These are phyloP conservation scores for Dryadula phaetusa DNA, from an alignment of 2,888 invertebrate species.

Conservation along the genomic window DNA sequence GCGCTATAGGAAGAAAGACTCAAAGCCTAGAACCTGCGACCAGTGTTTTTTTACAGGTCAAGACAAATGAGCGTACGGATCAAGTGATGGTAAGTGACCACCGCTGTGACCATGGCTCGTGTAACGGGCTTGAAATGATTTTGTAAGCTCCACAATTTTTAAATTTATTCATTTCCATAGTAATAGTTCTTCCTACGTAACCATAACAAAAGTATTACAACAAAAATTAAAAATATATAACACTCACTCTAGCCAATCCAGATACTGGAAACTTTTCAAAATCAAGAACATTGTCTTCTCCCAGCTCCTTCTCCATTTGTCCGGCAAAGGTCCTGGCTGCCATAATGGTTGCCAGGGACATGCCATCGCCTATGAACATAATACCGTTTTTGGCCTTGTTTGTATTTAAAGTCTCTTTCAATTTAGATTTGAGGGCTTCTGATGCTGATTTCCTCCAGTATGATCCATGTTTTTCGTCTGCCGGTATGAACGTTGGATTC, in stretches of 20 bases:
- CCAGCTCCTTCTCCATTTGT: slow-evolving; percentile 80
- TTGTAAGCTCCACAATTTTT: no score
- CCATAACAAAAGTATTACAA: no score
- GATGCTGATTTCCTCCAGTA: slow-evolving; percentile 70
- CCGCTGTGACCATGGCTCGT: no score
- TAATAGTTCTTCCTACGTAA: no score
- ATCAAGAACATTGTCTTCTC: slow-evolving; percentile 86
- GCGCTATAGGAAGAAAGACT: no score
- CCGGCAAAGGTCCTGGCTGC: slow-evolving; percentile 89
- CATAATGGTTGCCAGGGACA: slow-evolving; percentile 90
- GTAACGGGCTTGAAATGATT: no score
- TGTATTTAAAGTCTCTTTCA: slow-evolving; percentile 54
- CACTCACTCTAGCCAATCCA: slow-evolving; percentile 88
- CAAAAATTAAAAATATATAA: neutral
- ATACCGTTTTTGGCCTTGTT: slow-evolving; percentile 89
- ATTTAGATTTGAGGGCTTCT: slow-evolving; percentile 61
- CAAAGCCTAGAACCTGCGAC: no score
- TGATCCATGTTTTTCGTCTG: slow-evolving; percentile 71
- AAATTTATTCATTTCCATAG: no score
- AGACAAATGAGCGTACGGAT: no score
- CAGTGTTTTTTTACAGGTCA: no score
- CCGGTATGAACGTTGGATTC: slow-evolving; percentile 68
- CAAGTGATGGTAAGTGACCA: no score
- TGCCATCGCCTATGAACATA: slow-evolving; percentile 90
- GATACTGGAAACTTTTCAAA: slow-evolving; percentile 89